Conservation (phyloP, 2,797 vertebrate genomes). For the Ataeniobius toweri region DNA sequence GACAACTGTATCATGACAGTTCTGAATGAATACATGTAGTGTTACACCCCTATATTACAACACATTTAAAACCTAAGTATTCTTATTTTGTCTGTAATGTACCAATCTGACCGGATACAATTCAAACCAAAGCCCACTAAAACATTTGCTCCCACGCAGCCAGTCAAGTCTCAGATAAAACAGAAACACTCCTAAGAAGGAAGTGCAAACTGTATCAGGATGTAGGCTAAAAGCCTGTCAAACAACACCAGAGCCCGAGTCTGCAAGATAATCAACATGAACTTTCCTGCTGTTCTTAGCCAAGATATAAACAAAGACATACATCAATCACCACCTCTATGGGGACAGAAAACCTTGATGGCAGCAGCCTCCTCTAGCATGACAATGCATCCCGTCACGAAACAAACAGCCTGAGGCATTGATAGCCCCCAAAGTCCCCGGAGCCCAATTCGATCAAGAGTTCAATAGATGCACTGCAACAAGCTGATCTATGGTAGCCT, state of each 20-base stretch:
- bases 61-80: background rate
- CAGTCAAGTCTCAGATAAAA: conserved; percentile 5
- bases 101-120: background rate
- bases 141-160: background rate
- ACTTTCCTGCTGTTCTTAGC: background rate
- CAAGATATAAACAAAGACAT: background rate
- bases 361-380: background rate
- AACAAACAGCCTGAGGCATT: background rate
- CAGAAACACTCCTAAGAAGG: background rate
- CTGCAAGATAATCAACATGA: background rate
- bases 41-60: background rate
- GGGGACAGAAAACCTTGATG: background rate
- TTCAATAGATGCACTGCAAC: background rate
- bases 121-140: background rate
- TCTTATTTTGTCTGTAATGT: background rate
- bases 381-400: background rate
- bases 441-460: background rate
- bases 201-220: background rate
- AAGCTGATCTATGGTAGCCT: background rate
- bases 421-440: background rate
- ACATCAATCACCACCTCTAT: background rate
- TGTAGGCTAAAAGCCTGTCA: background rate
- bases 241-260: background rate
- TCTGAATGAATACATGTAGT: background rate
- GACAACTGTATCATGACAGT: background rate